Evolutionary conservation across 2,888 invertebrate species (phyloP), one percentile per base, ranked within the genome.

Genomic region (Drosophila falleni): DNA sequence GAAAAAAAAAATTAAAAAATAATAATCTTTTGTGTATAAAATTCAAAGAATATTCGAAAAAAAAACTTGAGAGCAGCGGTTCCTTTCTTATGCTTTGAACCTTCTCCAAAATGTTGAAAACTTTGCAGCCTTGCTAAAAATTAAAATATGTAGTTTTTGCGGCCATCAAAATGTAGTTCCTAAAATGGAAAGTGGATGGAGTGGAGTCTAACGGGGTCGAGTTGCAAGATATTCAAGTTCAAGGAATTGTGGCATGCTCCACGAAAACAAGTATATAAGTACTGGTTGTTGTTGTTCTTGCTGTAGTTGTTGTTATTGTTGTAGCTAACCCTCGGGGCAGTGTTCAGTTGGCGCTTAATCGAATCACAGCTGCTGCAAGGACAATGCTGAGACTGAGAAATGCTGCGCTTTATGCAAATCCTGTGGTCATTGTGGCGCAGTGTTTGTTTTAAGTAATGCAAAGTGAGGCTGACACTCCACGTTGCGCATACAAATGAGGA

Each of bases 331-430:
- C 74, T 46, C 23, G 47, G 19, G 29, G 15, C 35, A 23, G 29
- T 54, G 16, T 11, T 19, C 76, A 63, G 76, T 71, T 61, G 74
- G 29, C 54, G 67, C 81, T 80, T 78, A 83, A 81, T 81, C 81
- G 80, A 81, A 83, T 83, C 65, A 62, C 70, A 65, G 65, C 74
- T 77, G 58, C 47, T 55, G 80, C 76, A 72, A 76, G 83, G 79
- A 82, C 82, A 83, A 63, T 79, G 71, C 77, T 66, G 77, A 50
- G 39, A 37, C 13, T 13, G 35, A 37, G 37, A 37, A 35, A 31
- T 31, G 60, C 63, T 71, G 71, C 74, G 79, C 71, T 74, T 74
- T 83, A 83, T 83, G 87, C 84, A 83, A 83, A 86, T 86, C 64
- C 81, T 64, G 78, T 76, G 83, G 83, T 71, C 86, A 78, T 73